These are phyloP conservation scores for Orchestes rusci DNA, from an alignment of 2,888 invertebrate genomes.

Conservation along the genomic window DNA sequence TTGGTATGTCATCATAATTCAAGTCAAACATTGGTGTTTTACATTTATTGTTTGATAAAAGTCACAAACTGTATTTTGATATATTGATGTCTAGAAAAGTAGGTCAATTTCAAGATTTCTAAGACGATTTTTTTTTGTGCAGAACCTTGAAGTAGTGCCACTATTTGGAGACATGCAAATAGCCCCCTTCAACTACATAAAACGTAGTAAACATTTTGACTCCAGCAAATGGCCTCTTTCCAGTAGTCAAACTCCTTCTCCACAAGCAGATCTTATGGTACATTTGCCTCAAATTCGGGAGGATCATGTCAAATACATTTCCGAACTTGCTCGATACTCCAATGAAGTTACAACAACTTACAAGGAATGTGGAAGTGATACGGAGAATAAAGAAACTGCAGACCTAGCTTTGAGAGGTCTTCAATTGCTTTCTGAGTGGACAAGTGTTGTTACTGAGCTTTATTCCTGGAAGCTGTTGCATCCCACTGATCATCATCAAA, in stretches of 20 bases:
- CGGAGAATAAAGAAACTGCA: slow-evolving; percentile 84
- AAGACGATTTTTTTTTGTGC: slow-evolving; percentile 24
- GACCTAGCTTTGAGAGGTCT: slow-evolving; percentile 88
- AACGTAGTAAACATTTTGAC: slow-evolving; percentile 88
- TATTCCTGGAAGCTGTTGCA: slow-evolving; percentile 98
- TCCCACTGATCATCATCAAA: slow-evolving; percentile 95
- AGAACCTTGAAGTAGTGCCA: slow-evolving; percentile 90
- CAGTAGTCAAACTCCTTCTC: slow-evolving; percentile 73
- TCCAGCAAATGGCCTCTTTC: slow-evolving; percentile 86
- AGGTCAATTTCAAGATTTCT: no score
- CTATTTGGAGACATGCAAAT: slow-evolving; percentile 99
- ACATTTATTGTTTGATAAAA: no score
- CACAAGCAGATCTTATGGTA: slow-evolving; percentile 91
- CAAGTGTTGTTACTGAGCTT: slow-evolving; percentile 89
- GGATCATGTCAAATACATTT: slow-evolving; percentile 95
- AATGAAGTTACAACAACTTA: slow-evolving; percentile 87
- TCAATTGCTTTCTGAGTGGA: slow-evolving; percentile 94
- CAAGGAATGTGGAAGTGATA: slow-evolving; percentile 86
- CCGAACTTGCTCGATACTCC: slow-evolving; percentile 87
- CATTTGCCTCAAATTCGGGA: slow-evolving; percentile 91
- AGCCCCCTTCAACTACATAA: slow-evolving; percentile 96
- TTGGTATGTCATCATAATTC: no score
- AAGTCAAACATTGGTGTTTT: no score
- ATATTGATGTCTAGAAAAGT: no score
- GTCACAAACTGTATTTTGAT: no score